Base-by-base conservation (phyloP, 2,113 vertebrate species). In the Nothocercus julius region DNA sequence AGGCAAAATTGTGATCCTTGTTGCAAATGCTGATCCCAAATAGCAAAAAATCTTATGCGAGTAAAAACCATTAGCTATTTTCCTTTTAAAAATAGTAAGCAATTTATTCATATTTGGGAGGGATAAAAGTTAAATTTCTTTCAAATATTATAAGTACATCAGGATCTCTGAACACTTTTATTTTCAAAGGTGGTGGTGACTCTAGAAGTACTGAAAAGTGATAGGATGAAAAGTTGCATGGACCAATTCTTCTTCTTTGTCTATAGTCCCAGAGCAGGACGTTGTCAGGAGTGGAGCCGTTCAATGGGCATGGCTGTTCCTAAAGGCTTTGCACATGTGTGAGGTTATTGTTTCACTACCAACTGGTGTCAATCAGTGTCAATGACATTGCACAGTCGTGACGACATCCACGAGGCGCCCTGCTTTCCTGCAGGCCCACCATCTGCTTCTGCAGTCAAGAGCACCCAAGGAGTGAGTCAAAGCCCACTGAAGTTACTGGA, bases 361-460 rank as follows among this genome's bases (percentile, higher is more conserved):
- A 63, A 28, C 42, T 75, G 64, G 9, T 8, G 14, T 49, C 72
- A 72, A 54, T 47, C 5, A 1, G 20, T 49, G 62, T 49, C 58
- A 49, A 2, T 73, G 69, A 64, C 81, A 78, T 86, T 77, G 91
- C 2, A 25, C 38, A 81, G 28, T 42, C 8, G 0, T 47, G 86
- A 47, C 12, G 9, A 74, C 18, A 66, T 79, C 77, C 80, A n/a
- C 44, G 68, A 56, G 81, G 45, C 86, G 85, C 82, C 85, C 78
- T 85, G 85, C 69, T 74, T 72, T 78, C 85, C 88, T 94, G 77
- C 86, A 85, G 94, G 67, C 32, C 30, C 40, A 49, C 73, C 70
- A 74, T 82, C 82, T 94, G 80, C 18, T 87, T 76, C 70, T 85
- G 38, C 74, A 87, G 38, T 11, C 32, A 18, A 69, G 85, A 82